Evolutionary conservation across 64 coral and sea anemone species (phyloP), one percentile per base, ranked within the genome.

Genomic region (Pocillopora verrucosa): DNA sequence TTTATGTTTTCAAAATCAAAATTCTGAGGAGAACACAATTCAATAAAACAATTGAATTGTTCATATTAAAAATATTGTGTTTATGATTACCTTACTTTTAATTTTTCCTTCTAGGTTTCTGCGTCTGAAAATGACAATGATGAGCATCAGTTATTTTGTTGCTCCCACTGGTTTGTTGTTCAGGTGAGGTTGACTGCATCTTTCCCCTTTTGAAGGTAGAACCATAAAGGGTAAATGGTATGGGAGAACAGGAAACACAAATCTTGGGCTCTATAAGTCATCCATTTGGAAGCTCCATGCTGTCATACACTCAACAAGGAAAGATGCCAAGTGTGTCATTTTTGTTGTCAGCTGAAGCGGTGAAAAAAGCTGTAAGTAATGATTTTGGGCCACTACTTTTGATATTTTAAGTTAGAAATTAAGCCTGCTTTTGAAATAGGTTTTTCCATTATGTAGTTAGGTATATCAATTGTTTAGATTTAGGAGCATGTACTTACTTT

Each of bases 251-350:
- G 90, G 90, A 56, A 87, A 36, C 63, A 87, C 83, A 25, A 92
- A 92, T 59, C 74, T 92, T 64, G 76, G 37, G 12, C 13, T 65
- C 3, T 79, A 76, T 3, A 78, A 92, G 65, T 30, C 56, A 37
- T 83, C 72, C 72, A 60, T 70, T 83, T 64, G 82, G n/a, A n/a
- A 92, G 35, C 60, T 87, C 9, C 90, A 92, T 86, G 64, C 60
- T 17, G 72, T 36, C 36, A 65, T 92, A 15, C 86, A 92, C 65
- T 84, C 76, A 16, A 61, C 82, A 56, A 83, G 58, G 45, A 79
- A 86, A 26, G 90, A 92, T 76, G 62, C 78, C 26, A 92, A 92
- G 74, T 92, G 90, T 92, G 75, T 92, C 4, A 16, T 92, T 24
- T 86, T 86, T 20, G n/a, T 14, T 92, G 19, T 60, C 82, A 9